Evolutionary conservation across 2,888 invertebrate species (phyloP).

Genomic region (Calliphora vomitoria): DNA sequence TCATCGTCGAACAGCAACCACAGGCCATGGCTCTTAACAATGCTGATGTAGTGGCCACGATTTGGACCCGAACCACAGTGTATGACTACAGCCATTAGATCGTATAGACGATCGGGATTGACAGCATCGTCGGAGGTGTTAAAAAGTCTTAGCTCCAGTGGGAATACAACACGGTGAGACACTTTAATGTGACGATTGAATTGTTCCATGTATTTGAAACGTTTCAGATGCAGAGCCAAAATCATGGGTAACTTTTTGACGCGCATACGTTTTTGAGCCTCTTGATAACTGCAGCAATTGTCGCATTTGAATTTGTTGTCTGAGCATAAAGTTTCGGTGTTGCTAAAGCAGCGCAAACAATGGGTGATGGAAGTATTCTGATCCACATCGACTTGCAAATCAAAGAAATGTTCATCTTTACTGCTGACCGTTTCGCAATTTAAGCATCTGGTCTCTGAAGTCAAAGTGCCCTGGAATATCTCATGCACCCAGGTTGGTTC

Average conservation of each 20-base stretch:
- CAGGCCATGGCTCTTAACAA: constrained; percentile 99
- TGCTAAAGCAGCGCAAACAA: constrained; percentile 98
- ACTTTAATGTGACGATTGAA: constrained; percentile 99
- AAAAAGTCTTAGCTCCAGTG: constrained; percentile 97
- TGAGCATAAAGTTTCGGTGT: constrained; percentile 98
- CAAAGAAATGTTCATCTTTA: constrained; percentile 99
- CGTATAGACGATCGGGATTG: constrained; percentile 98
- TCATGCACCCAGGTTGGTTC: constrained; percentile 99
- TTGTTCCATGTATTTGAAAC: constrained; percentile 98
- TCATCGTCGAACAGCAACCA: constrained; percentile 99
- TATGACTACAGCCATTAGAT: constrained; percentile 99
- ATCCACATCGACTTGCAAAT: constrained; percentile 99
- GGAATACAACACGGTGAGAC: constrained; percentile 99
- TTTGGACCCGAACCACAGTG: constrained; percentile 99
- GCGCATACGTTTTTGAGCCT: constrained; percentile 99
- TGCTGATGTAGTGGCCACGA: constrained; percentile 99
- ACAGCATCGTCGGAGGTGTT: constrained; percentile 99
- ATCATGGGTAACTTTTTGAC: constrained; percentile 99
- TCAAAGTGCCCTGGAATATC: constrained; percentile 99
- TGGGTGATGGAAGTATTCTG: constrained; percentile 99
- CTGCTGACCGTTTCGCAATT: constrained; percentile 99
- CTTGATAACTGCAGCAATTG: constrained; percentile 99
- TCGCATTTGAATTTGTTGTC: constrained; percentile 99
- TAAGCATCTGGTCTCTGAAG: constrained; percentile 99
- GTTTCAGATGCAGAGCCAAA: constrained; percentile 97